Percentiles rank a stretch among this genome's conserved stretches.
Conservation (phyloP, 2,113 vertebrate genomes). For the Phocoena sinus region DNA sequence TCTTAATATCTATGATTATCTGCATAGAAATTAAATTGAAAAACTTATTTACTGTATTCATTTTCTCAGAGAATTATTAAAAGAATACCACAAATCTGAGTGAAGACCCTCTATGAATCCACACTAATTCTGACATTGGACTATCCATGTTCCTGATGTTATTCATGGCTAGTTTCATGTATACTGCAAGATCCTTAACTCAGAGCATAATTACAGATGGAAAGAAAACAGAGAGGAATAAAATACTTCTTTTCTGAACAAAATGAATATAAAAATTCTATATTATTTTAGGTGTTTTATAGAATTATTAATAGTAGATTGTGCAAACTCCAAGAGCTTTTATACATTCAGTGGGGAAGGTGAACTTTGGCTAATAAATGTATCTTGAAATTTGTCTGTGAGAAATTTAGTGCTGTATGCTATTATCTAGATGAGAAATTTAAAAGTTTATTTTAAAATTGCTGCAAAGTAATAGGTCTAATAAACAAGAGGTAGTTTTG, state of each 20-base stretch:
- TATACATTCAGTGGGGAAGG: neutral
- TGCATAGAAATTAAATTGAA: neutral
- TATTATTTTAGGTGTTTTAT: neutral
- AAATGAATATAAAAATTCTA: neutral
- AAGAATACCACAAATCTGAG: neutral
- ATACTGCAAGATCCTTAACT: rapidly evolving
- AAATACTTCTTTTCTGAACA: neutral
- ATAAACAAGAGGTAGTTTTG: neutral
- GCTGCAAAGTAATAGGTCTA: neutral
- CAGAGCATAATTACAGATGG: neutral
- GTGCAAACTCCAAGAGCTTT: neutral
- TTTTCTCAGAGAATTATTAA: neutral
- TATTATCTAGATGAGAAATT: neutral
- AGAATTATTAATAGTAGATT: neutral
- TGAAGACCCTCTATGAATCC: neutral
- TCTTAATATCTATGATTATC: neutral
- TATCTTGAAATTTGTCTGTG: neutral
- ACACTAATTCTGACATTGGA: neutral
- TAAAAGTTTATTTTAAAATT: neutral
- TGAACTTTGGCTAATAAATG: neutral
- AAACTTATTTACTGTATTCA: neutral
- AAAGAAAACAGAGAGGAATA: neutral
- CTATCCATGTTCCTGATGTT: neutral
- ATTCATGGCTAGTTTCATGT: neutral
- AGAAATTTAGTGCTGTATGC: neutral